Evolutionary conservation across 1,140 invertebrate genomes (phyloP).

Genomic region (Paramacrobiotus metropolitanus): DNA sequence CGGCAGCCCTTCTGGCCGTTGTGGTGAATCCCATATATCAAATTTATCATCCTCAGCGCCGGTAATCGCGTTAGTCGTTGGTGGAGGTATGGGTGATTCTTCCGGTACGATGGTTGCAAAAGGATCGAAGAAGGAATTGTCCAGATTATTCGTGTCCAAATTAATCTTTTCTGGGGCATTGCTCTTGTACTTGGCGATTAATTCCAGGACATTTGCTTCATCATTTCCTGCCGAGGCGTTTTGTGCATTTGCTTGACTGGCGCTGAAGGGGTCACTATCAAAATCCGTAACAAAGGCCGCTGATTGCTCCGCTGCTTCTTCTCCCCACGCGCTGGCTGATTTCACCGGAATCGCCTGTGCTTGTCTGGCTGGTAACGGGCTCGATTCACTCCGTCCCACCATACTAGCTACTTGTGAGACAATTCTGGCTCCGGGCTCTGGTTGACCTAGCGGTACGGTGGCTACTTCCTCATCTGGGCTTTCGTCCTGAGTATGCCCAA

Average conservation of each 20-base stretch:
- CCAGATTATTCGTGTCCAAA: background rate
- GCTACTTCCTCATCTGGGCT: background rate
- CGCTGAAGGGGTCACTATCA: background rate
- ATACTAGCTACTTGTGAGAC: background rate
- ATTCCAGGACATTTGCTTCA: background rate
- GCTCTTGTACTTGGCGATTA: background rate
- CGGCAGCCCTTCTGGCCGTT: slow-evolving; percentile 9
- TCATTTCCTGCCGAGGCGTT: background rate
- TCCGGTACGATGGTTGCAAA: slow-evolving; percentile 4
- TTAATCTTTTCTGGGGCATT: slow-evolving; percentile 2
- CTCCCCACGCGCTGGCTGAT: background rate
- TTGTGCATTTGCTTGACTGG: background rate
- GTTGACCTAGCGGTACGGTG: background rate
- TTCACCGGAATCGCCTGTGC: background rate
- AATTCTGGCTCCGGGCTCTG: background rate
- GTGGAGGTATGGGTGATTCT: slow-evolving; percentile 6
- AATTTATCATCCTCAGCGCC: background rate
- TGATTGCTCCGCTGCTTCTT: background rate
- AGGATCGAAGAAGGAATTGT: slow-evolving; percentile 3
- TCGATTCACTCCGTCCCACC: background rate
- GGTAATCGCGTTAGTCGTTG: background rate
- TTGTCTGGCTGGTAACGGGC: background rate
- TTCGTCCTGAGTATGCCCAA: background rate
- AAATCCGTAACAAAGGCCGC: background rate
- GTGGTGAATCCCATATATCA: background rate